These are phyloP conservation scores for Sinocyclocheilus grahami DNA, from an alignment of 2,113 vertebrate species.

Conservation along the genomic window DNA sequence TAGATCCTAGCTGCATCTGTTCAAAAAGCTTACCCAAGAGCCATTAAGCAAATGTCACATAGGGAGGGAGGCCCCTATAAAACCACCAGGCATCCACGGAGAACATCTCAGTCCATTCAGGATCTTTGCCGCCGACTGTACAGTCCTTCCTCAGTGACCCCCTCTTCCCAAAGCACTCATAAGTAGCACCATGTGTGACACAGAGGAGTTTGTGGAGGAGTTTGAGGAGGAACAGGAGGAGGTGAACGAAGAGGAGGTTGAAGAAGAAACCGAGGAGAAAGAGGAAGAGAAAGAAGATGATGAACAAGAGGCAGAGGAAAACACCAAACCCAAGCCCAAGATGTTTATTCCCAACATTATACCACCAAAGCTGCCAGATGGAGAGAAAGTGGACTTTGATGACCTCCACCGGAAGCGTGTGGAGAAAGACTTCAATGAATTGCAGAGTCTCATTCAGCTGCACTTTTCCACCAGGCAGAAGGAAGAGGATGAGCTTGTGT, in stretches of 20 bases:
- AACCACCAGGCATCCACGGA: conserved; percentile 40
- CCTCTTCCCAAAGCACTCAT: conserved; percentile 12
- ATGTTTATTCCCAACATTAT: conserved; percentile 86
- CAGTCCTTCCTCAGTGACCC: conserved; percentile 14
- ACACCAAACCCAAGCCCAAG: conserved; percentile 80
- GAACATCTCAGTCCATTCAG: conserved; percentile 37
- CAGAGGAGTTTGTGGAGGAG: conserved; percentile 68
- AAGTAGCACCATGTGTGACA: conserved; percentile 73
- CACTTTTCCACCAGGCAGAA: conserved; percentile 95
- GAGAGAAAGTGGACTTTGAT: conserved; percentile 94
- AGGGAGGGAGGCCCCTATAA: conserved; percentile 65
- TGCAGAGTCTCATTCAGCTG: conserved; percentile 88
- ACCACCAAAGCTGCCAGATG: conserved; percentile 93
- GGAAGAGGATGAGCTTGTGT: conserved; percentile 92
- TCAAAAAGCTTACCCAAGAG: conserved; percentile 63
- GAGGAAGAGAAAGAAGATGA: conserved; percentile 45
- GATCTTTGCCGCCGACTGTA: not conserved
- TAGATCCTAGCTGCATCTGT: conserved; percentile 75
- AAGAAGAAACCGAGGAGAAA: conserved; percentile 39
- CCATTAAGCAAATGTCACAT: conserved; percentile 67
- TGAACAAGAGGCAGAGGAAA: conserved; percentile 54
- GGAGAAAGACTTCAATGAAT: conserved; percentile 92
- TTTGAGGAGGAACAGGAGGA: conserved; percentile 55
- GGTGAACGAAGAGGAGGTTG: not conserved
- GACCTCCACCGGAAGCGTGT: conserved; percentile 94